These are phyloP conservation scores for Hoplodrina ambigua DNA, from an alignment of 2,888 invertebrate species.

Conservation along the genomic window DNA sequence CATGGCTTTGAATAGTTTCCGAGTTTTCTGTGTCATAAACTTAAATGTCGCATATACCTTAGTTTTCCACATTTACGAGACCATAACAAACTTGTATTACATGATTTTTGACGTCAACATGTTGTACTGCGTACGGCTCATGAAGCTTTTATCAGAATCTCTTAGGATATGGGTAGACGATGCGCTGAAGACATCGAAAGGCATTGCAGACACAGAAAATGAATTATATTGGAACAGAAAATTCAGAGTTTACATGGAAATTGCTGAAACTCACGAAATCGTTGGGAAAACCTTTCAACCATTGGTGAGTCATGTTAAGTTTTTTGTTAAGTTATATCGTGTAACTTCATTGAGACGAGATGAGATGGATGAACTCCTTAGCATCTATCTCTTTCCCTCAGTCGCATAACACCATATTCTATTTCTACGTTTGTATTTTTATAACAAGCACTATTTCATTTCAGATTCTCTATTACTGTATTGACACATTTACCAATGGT, in stretches of 20 bases:
- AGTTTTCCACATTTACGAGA: not conserved
- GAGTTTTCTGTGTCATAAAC: not conserved
- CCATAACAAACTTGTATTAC: not conserved
- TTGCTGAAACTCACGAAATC: not conserved
- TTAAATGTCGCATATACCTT: not conserved
- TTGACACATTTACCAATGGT: not conserved
- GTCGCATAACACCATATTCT: too few relatives aligned
- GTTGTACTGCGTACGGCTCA: not conserved
- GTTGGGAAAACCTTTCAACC: not conserved
- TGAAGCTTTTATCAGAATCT: not conserved
- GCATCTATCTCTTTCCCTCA: too few relatives aligned
- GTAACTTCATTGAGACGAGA: too few relatives aligned
- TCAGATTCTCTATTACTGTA: not conserved
- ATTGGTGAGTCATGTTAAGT: not conserved
- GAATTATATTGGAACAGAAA: conserved; percentile 5
- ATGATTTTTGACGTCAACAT: not conserved
- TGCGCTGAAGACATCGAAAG: not conserved
- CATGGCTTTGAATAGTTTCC: not conserved
- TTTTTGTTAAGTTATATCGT: not conserved
- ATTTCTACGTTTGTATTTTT: too few relatives aligned
- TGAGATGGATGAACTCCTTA: too few relatives aligned
- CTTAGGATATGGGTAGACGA: conserved; percentile 3
- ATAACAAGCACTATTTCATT: not conserved
- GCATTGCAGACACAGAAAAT: not conserved
- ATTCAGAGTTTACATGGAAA: not conserved